phyloP scores from a whole-genome alignment of 2,888 invertebrate genomes.

The Euzophera pinguis region DNA sequence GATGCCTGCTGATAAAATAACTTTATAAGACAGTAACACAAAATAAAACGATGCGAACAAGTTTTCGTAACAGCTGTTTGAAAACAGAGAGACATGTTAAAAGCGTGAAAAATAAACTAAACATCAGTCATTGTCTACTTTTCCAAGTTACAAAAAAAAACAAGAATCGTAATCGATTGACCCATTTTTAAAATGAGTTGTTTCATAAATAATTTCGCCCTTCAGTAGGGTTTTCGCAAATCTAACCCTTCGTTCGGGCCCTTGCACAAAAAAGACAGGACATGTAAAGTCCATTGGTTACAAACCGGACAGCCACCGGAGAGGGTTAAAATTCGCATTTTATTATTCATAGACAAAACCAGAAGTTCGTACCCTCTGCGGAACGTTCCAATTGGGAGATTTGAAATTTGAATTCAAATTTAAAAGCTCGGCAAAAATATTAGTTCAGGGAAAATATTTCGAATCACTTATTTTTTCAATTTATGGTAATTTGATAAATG shows the following conservation, averaged over 20 bases:
- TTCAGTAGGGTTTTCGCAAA: slow-evolving; percentile 14
- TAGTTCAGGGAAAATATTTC: too few species aligned
- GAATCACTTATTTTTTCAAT: too few species aligned
- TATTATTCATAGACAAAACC: slow-evolving; percentile 8
- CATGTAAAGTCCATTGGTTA: slow-evolving; percentile 61
- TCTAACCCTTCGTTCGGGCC: slow-evolving; percentile 15
- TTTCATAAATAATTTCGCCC: slow-evolving; percentile 12
- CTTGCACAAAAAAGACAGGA: slow-evolving; percentile 49
- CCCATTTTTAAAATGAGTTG: slow-evolving; percentile 9
- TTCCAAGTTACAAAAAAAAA: not conserved
- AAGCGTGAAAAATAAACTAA: not conserved
- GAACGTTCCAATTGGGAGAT: not conserved
- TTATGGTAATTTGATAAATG: too few species aligned
- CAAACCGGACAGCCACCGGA: slow-evolving; percentile 42
- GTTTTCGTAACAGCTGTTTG: not conserved
- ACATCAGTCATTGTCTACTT: slow-evolving; percentile 2
- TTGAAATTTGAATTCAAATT: not conserved
- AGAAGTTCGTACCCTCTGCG: not conserved
- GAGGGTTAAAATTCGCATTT: slow-evolving; percentile 23
- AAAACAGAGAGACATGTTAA: not conserved
- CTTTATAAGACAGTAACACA: not conserved
- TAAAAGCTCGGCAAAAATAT: not conserved
- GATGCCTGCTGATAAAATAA: not conserved
- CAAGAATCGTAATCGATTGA: slow-evolving; percentile 24
- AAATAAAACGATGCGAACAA: not conserved